These are phyloP conservation scores for Germaria angustata DNA, from an alignment of 2,888 invertebrate genomes.

Conservation along the genomic window DNA sequence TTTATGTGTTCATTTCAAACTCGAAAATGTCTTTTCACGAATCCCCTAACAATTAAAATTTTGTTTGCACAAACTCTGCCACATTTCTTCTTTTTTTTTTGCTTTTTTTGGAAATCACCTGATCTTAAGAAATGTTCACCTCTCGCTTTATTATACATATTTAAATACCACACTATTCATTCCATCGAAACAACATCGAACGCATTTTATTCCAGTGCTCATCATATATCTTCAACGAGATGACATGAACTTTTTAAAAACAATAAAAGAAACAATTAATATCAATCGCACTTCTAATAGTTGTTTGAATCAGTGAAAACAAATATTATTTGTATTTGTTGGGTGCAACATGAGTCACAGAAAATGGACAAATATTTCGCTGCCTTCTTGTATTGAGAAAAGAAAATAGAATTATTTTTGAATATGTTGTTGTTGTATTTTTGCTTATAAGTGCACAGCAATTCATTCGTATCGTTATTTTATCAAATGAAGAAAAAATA, in stretches of 20 bases:
- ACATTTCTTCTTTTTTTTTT: neutral
- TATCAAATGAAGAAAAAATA: slow-evolving; percentile 1
- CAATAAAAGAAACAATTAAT: slow-evolving; percentile 45
- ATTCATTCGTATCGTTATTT: slow-evolving; percentile 30
- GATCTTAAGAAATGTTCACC: neutral
- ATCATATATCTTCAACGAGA: neutral
- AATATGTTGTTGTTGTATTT: slow-evolving; percentile 4
- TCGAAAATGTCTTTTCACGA: too few relatives aligned
- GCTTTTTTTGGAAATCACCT: neutral
- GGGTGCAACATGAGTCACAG: neutral
- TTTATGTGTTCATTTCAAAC: too few relatives aligned
- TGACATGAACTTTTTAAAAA: neutral
- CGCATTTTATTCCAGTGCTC: neutral
- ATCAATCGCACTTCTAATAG: slow-evolving; percentile 46
- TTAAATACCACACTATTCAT: neutral
- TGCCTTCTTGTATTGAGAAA: neutral
- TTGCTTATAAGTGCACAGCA: slow-evolving; percentile 42
- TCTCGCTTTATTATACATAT: neutral
- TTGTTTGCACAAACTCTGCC: too few relatives aligned
- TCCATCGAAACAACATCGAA: neutral
- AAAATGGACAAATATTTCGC: neutral
- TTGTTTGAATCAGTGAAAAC: neutral
- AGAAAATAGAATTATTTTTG: neutral
- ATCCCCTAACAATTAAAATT: too few relatives aligned
- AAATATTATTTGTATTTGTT: neutral